A percentile compares a stretch with the other conserved stretches of the same genome.
Conservation (phyloP, 1,140 invertebrate species). For the Heliothis subflexa region DNA sequence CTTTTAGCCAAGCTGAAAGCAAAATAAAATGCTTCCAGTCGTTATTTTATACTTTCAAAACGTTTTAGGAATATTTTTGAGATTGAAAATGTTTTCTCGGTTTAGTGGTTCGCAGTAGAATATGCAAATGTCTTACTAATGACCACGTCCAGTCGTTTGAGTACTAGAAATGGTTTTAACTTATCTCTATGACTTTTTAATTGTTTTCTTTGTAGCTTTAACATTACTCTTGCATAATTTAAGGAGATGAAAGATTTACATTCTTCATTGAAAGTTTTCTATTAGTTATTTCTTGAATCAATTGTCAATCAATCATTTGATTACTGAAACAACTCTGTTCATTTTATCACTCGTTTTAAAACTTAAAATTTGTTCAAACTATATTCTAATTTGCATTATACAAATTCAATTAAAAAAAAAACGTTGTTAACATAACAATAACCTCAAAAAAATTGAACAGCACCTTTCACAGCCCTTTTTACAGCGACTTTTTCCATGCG, state of each 20-base stretch:
- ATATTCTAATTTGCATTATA: no score
- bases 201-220: no score
- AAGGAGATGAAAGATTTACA: no score
- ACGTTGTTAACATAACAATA: neutral
- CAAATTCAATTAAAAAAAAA: neutral
- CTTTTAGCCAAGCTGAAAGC: constrained; percentile 11
- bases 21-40: neutral
- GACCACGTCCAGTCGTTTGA: neutral
- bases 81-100: neutral
- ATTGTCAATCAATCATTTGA: neutral
- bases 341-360: no score
- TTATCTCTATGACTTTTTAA: no score
- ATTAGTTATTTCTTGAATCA: neutral
- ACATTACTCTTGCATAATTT: no score
- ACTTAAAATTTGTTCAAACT: no score
- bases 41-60: constrained; percentile 12
- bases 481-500: neutral
- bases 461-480: neutral
- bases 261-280: no score
- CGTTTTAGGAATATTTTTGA: constrained; percentile 1
- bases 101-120: neutral
- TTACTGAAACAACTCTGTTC: no score
- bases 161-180: neutral
- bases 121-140: neutral
- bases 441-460: neutral